Evolutionary conservation across 2,113 vertebrate genomes (phyloP).

Genomic region (Tachysurus fulvidraco): DNA sequence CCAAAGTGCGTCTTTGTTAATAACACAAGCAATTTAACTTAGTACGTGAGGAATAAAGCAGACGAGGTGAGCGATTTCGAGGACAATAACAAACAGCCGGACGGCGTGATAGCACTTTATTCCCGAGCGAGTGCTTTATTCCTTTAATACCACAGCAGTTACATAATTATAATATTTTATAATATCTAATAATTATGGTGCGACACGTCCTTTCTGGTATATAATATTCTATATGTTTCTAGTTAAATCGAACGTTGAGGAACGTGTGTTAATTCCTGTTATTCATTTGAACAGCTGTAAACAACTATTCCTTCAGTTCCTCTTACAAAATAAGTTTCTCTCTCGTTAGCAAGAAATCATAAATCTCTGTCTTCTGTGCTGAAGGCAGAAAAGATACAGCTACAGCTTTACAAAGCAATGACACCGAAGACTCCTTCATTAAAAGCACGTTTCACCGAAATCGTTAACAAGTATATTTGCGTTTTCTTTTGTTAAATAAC

Average conservation of each 20-base stretch:
- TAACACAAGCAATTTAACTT: background rate
- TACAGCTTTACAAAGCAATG: background rate
- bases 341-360: background rate
- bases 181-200: background rate
- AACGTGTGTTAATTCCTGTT: background rate
- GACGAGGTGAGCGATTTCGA: background rate
- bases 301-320: background rate
- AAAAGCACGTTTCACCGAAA: background rate
- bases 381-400: background rate
- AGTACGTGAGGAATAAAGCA: background rate
- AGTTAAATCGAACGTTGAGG: background rate
- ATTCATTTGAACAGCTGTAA: background rate
- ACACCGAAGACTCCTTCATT: background rate
- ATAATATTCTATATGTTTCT: background rate
- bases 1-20: background rate
- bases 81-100: background rate
- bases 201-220: background rate
- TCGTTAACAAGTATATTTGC: background rate
- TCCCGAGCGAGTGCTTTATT: constrained; percentile 3
- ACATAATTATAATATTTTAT: background rate
- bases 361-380: background rate
- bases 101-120: background rate
- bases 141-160: no score
- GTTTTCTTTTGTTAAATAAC: background rate
- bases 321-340: background rate